Evolutionary conservation across 2,113 vertebrate species (phyloP).

Genomic region (Pachyramphus minor): DNA sequence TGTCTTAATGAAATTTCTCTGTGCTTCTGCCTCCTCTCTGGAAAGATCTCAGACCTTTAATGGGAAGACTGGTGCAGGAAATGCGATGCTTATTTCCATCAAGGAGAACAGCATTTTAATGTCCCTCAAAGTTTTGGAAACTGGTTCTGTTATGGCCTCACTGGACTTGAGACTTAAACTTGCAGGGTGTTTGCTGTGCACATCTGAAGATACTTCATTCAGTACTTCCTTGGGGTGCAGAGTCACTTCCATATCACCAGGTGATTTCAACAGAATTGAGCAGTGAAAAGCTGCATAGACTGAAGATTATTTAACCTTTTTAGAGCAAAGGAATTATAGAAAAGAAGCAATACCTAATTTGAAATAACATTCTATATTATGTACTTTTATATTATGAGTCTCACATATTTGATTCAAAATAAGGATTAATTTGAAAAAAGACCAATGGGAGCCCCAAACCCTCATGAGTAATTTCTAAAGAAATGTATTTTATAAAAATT

Average conservation of each 20-base stretch:
- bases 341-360: background rate
- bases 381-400: background rate
- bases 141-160: background rate
- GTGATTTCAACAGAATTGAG: background rate
- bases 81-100: background rate
- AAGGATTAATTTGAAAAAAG: constrained; percentile 36
- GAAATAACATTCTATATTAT: background rate
- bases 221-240: background rate
- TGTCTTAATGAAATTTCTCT: background rate
- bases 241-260: background rate
- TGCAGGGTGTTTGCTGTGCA: background rate
- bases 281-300: background rate
- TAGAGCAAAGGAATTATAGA: background rate
- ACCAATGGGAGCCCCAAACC: background rate
- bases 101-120: background rate
- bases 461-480: constrained; percentile 24
- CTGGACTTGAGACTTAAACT: background rate
- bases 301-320: background rate
- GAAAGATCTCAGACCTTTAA: background rate
- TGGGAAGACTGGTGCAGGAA: background rate
- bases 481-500: constrained; percentile 52
- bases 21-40: background rate
- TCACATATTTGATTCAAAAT: constrained; percentile 12
- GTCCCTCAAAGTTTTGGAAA: background rate
- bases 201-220: background rate